Percentiles rank a stretch among this genome's conserved stretches.
Evolutionary conservation across 2,113 vertebrate genomes (phyloP).

Genomic region (Noturus placidus): DNA sequence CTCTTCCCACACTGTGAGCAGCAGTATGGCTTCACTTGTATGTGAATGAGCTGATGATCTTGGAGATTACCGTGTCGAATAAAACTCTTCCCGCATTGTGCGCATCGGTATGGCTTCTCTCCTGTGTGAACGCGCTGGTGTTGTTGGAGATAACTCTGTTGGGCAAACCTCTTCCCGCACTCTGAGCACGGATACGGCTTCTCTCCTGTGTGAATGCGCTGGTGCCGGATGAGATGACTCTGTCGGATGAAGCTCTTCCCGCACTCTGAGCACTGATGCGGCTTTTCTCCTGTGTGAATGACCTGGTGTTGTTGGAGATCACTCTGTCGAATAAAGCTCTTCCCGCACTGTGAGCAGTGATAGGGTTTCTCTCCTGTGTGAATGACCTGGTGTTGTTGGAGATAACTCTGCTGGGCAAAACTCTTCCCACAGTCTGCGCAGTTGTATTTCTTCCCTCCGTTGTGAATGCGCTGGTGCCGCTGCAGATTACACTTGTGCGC

Average conservation of each 20-base stretch:
- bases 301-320: neutral
- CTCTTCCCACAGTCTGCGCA: neutral
- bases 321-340: neutral
- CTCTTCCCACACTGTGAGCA: neutral
- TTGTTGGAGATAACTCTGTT: neutral
- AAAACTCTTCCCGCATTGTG: neutral
- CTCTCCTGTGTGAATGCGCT: neutral
- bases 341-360: neutral
- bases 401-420: neutral
- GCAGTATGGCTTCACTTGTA: neutral
- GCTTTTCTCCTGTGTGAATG: conserved; percentile 3
- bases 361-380: neutral
- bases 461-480: neutral
- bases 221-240: neutral
- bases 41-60: neutral
- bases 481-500: neutral
- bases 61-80: neutral
- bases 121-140: conserved; percentile 8
- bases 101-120: neutral
- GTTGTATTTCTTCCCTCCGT: neutral
- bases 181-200: neutral
- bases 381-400: neutral
- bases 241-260: neutral
- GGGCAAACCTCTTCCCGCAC: neutral
- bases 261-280: neutral